phyloP scores from a whole-genome alignment of 2,797 vertebrate genomes.

The Forpus xanthops region DNA sequence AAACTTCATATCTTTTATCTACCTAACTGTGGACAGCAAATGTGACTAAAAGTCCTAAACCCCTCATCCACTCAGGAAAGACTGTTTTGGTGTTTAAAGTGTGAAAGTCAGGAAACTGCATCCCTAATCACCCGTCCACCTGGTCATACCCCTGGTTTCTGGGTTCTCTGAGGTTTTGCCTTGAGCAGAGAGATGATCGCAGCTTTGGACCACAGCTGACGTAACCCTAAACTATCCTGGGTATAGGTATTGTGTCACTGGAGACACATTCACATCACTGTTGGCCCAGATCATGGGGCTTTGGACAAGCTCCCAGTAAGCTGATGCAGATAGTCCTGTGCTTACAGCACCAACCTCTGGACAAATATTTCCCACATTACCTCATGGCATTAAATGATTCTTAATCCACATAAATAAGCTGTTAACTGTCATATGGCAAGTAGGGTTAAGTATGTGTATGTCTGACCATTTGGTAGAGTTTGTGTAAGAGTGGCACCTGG shows the following conservation, averaged over 20 bases:
- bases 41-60: background rate
- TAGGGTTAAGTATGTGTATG: background rate
- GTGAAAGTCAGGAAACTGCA: background rate
- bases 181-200: background rate
- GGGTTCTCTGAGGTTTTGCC: background rate
- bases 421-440: background rate
- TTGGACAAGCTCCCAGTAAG: background rate
- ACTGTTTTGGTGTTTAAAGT: background rate
- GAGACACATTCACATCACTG: accelerated
- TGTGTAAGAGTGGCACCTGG: background rate
- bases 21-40: background rate
- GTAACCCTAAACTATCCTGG: background rate
- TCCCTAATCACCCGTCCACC: background rate
- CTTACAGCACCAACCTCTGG: background rate
- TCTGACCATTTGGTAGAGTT: background rate
- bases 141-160: background rate
- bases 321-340: background rate
- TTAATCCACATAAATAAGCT: background rate
- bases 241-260: background rate
- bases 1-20: background rate
- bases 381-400: background rate
- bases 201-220: background rate
- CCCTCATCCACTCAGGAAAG: background rate
- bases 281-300: background rate
- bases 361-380: background rate